phyloP scores from a whole-genome alignment of 37 sponge, comb jelly and placozoan species.

The Halisarca cf. caerulea region DNA sequence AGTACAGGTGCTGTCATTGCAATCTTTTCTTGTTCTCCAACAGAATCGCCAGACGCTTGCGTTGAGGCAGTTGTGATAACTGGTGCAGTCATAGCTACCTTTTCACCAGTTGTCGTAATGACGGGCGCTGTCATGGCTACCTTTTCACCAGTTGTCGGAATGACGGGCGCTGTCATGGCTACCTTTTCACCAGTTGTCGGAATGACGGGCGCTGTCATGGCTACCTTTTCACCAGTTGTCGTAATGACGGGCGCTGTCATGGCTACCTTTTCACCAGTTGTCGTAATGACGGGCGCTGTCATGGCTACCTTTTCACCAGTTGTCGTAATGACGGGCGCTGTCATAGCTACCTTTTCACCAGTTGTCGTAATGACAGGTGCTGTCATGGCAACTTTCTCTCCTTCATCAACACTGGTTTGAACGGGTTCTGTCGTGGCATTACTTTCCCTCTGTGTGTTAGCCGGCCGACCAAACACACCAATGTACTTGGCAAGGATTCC shows the following conservation, averaged over 20 bases:
- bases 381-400: constrained; percentile 11
- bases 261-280: neutral
- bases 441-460: neutral
- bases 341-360: constrained; percentile 5
- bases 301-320: constrained; percentile 5
- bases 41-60: too few relatives aligned
- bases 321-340: neutral
- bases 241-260: neutral
- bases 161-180: neutral
- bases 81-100: neutral
- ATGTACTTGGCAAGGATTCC: constrained; percentile 1
- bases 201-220: too few relatives aligned
- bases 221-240: neutral
- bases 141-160: neutral
- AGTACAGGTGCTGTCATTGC: neutral
- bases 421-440: neutral
- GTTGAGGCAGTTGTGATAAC: neutral
- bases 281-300: neutral
- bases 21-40: too few relatives aligned
- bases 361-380: neutral
- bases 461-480: neutral
- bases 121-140: neutral
- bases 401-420: neutral
- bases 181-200: neutral
- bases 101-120: neutral